Evolutionary conservation across 2,797 vertebrate species (phyloP), one percentile per base, ranked within the genome.

Genomic region (Thaleichthys pacificus): DNA sequence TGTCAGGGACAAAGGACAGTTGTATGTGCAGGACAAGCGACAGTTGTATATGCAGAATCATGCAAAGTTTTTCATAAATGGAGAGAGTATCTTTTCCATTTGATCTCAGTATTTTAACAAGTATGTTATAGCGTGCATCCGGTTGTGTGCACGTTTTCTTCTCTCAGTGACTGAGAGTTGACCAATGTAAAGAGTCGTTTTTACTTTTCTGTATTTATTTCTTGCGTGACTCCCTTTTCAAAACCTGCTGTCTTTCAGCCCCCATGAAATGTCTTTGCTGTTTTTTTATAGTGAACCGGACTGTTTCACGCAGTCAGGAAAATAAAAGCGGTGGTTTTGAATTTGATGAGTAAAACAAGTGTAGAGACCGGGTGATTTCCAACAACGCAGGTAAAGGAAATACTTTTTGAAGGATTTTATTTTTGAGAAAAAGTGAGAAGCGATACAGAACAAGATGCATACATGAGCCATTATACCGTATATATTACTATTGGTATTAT

Each of bases 161-260:
- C 61, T 79, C 77, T 70, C 69, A 68, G 68, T 26, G 9, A n/a
- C 15, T 65, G 72, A 73, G 24, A 69, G 58, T 61, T 68, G 61
- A 65, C 38, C 62, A 57, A 74, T n/a, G 42, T 61, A 32, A 64
- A 71, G 49, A 26, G 28, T 72, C 68, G 49, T 56, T 47, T 56
- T 54, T 73, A 76, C 68, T 51, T 74, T 61, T 77, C 69, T 78
- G 30, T 89, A 87, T 89, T 88, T 86, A 84, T 90, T 88, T 74
- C 0, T 64, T 69, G 26, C 82, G 68, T 67, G 17, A 70, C 8
- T n/a, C 70, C n/a, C 7, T 61, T 58, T 66, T 67, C 28, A 42
- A 69, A 73, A 76, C 8, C 62, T 19, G 9, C 58, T 21, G 30
- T 66, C n/a, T 17, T 54, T 67, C 11, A 8, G 26, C 12, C 32